These are phyloP conservation scores for Trachelus tabidus DNA, from an alignment of 2,888 invertebrate genomes.

Conservation along the genomic window DNA sequence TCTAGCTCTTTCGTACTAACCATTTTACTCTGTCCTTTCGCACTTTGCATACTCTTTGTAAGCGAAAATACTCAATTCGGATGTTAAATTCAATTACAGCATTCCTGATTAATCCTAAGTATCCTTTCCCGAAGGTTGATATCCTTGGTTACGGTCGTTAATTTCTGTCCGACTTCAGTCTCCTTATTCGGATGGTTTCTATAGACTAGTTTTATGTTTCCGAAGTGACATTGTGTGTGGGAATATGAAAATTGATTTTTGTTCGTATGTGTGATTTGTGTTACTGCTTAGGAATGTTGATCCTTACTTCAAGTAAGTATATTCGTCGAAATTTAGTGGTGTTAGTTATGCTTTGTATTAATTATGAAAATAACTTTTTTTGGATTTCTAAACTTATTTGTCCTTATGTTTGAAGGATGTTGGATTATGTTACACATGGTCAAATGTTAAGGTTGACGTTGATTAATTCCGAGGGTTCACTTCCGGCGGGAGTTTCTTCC, in stretches of 20 bases:
- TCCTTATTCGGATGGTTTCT: neutral
- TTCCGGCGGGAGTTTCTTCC: neutral
- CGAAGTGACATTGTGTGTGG: neutral
- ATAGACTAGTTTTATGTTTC: neutral
- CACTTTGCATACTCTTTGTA: constrained; percentile 56
- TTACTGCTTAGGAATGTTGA: neutral
- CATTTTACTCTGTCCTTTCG: constrained; percentile 27
- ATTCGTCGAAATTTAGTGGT: neutral
- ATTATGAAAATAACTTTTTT: neutral
- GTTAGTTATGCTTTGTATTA: neutral
- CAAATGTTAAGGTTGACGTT: neutral
- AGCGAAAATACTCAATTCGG: constrained; percentile 64
- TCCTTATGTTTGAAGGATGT: neutral
- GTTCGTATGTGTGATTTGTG: neutral
- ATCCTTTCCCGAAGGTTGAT: constrained; percentile 42
- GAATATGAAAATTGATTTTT: neutral
- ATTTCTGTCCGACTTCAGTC: neutral
- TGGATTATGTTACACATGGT: neutral
- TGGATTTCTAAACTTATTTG: neutral
- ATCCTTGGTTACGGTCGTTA: neutral
- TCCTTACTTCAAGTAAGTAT: neutral
- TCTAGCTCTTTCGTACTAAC: constrained; percentile 20
- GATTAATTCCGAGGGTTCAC: neutral
- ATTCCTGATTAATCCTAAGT: constrained; percentile 62
- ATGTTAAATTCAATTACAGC: constrained; percentile 63